Percentiles rank a stretch among this genome's conserved stretches.
phyloP scores from a whole-genome alignment of 2,113 vertebrate genomes.

The Bombycilla garrulus region DNA sequence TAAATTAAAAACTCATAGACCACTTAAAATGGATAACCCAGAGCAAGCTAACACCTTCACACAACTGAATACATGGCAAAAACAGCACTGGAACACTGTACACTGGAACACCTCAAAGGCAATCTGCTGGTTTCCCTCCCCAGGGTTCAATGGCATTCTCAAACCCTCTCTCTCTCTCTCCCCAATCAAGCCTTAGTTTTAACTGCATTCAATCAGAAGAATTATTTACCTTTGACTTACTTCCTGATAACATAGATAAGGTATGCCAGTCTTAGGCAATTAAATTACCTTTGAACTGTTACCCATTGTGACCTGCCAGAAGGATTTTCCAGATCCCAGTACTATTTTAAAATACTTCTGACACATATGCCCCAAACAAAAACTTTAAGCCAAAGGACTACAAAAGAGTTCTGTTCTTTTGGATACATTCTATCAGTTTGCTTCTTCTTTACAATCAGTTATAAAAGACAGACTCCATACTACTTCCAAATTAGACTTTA shows the following conservation, averaged over 20 bases:
- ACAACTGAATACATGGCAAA: background rate
- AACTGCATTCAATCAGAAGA: background rate
- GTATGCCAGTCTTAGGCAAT: background rate
- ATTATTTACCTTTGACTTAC: background rate
- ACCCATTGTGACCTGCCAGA: background rate
- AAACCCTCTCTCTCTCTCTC: background rate
- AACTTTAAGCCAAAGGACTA: background rate
- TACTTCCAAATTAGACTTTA: background rate
- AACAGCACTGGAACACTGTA: background rate
- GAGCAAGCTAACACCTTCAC: background rate
- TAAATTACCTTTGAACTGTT: conserved; percentile 5
- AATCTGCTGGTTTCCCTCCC: background rate
- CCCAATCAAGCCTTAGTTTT: background rate
- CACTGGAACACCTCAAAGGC: background rate
- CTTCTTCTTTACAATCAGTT: background rate
- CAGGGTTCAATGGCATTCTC: background rate
- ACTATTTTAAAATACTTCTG: background rate
- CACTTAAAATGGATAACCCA: background rate
- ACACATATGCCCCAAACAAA: background rate
- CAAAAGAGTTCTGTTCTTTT: background rate
- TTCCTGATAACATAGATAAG: background rate
- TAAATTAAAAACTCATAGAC: background rate
- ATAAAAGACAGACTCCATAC: background rate
- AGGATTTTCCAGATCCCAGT: background rate
- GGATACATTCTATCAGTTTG: background rate